These are phyloP conservation scores for Alexandromys fortis DNA, from an alignment of 2,113 vertebrate species.

Conservation along the genomic window DNA sequence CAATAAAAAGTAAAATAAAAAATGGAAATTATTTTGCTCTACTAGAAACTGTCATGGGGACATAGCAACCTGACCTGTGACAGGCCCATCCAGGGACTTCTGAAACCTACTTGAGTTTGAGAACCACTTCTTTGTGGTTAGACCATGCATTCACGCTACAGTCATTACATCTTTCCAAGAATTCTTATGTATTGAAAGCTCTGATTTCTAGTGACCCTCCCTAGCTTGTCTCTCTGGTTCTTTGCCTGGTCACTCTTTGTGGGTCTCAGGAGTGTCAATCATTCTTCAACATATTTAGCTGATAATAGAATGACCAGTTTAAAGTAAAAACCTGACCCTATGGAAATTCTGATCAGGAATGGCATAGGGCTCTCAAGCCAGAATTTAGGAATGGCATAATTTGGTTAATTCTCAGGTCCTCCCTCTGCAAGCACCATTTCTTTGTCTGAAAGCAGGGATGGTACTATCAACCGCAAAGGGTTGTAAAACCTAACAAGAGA, in stretches of 20 bases:
- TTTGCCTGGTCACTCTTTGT: background rate
- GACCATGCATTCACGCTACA: background rate
- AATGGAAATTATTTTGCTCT: background rate
- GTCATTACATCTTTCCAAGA: constrained; percentile 8
- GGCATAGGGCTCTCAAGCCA: background rate
- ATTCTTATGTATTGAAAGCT: constrained; percentile 20
- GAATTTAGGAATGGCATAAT: background rate
- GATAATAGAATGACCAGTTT: constrained; percentile 8
- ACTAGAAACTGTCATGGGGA: background rate
- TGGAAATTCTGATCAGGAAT: background rate
- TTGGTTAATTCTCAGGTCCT: background rate
- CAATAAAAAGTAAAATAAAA: background rate
- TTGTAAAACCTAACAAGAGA: constrained; percentile 6
- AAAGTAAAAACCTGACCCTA: background rate
- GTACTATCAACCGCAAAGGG: background rate
- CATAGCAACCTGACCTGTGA: background rate
- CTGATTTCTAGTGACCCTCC: background rate
- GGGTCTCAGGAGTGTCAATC: background rate
- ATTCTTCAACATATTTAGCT: constrained; percentile 9
- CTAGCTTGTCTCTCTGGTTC: background rate
- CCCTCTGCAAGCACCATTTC: background rate
- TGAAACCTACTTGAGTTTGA: background rate
- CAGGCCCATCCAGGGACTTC: background rate
- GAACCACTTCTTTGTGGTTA: background rate
- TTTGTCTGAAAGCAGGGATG: background rate